Evolutionary conservation across 2,888 invertebrate species (phyloP).

Genomic region (Epistrophella euchroma): DNA sequence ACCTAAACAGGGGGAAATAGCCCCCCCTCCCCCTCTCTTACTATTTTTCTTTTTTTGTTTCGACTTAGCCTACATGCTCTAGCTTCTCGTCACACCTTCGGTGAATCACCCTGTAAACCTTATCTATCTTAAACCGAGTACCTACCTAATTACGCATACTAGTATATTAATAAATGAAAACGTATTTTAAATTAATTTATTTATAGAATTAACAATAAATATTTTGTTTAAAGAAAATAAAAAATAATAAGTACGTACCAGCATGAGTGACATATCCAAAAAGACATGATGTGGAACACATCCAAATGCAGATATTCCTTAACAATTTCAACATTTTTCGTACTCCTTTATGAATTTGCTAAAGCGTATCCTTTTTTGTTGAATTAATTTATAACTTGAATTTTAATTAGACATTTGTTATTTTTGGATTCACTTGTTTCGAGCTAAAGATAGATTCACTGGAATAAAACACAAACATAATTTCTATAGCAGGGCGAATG

Average conservation of each 20-base stretch:
- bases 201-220: neutral
- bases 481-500: neutral
- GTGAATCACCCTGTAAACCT: too few species aligned
- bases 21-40: too few species aligned
- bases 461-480: constrained; percentile 22
- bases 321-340: constrained; percentile 65
- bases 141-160: too few species aligned
- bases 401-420: constrained; percentile 63
- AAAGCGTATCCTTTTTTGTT: constrained; percentile 20
- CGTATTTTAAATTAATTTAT: neutral
- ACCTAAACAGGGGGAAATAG: too few species aligned
- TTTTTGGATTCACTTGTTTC: constrained; percentile 34
- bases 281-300: constrained; percentile 69
- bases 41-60: too few species aligned
- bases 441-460: constrained; percentile 43
- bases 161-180: too few species aligned
- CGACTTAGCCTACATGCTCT: too few species aligned
- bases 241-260: constrained; percentile 53
- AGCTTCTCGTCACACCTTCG: too few species aligned
- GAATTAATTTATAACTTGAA: constrained; percentile 40
- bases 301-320: constrained; percentile 72
- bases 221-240: neutral
- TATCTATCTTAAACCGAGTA: too few species aligned
- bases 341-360: constrained; percentile 24
- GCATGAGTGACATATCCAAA: constrained; percentile 66